Conservation (phyloP, 2,113 vertebrate genomes). For the Dipodomys merriami region DNA sequence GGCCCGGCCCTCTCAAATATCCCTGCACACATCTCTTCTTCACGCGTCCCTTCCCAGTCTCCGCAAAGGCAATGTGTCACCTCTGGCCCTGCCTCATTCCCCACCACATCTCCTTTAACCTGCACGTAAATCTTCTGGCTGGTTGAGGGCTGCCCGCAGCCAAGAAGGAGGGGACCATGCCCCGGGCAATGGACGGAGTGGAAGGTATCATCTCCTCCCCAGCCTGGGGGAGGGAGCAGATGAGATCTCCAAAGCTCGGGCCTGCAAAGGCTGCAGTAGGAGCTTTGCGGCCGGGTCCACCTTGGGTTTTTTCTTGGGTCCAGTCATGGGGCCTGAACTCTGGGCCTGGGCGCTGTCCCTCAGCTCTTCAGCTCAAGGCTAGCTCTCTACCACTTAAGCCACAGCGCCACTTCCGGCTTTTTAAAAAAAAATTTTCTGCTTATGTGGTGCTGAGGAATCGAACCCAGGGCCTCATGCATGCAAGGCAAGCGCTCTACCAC, state of each 20-base stretch:
- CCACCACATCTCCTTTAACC: constrained; percentile 40
- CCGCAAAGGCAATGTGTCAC: not conserved
- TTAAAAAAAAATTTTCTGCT: too few species aligned
- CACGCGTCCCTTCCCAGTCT: not conserved
- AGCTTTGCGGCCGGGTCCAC: too few species aligned
- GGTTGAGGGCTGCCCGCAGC: not conserved
- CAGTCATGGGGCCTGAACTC: too few species aligned
- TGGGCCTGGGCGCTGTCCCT: too few species aligned
- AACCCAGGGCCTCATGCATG: too few species aligned
- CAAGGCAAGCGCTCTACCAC: too few species aligned
- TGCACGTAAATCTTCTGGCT: constrained; percentile 11
- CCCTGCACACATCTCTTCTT: not conserved
- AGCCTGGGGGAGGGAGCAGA: not conserved
- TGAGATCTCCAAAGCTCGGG: not conserved
- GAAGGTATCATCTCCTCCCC: not conserved
- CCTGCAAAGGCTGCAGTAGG: not conserved
- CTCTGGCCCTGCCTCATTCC: not conserved
- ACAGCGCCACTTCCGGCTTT: too few species aligned
- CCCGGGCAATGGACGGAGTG: not conserved
- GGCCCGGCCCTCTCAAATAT: not conserved
- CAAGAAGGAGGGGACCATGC: not conserved
- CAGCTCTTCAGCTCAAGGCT: too few species aligned
- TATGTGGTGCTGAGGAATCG: too few species aligned
- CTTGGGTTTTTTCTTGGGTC: too few species aligned
- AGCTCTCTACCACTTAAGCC: too few species aligned